A percentile compares a stretch with the other conserved stretches of the same genome.
These are phyloP conservation scores for Champsocephalus esox DNA, from an alignment of 2,797 vertebrate genomes.

Conservation along the genomic window DNA sequence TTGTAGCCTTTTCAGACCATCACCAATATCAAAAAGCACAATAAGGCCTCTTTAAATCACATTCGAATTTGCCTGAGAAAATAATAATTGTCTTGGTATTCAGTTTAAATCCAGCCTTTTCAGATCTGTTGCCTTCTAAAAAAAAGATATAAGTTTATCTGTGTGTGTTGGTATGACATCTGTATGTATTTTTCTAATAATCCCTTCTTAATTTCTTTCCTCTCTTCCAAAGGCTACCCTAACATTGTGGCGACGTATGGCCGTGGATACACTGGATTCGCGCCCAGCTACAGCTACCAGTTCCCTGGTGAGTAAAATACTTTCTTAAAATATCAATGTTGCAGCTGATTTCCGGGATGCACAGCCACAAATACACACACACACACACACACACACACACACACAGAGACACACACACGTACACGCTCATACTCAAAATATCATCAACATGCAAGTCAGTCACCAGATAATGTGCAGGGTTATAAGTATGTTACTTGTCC, in stretches of 20 bases:
- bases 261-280: conserved; percentile 97
- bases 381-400: conserved; percentile 7
- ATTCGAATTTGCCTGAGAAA: conserved; percentile 19
- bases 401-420: conserved; percentile 14
- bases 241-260: conserved; percentile 99
- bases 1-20: no score
- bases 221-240: conserved; percentile 91
- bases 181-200: conserved; percentile 8
- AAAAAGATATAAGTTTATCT: conserved; percentile 1
- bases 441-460: conserved; percentile 68
- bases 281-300: conserved; percentile 99
- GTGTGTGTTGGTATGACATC: background rate
- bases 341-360: conserved; percentile 51
- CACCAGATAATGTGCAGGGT: conserved; percentile 72
- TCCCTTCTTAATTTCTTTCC: conserved; percentile 30
- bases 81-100: conserved; percentile 7
- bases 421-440: conserved; percentile 38
- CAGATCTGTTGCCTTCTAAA: conserved; percentile 15
- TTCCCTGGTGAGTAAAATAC: conserved; percentile 93
- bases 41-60: conserved; percentile 2
- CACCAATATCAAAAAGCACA: no score
- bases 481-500: conserved; percentile 67
- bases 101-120: conserved; percentile 11
- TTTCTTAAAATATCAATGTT: conserved; percentile 56
- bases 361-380: conserved; percentile 43